Evolutionary conservation across 2,888 invertebrate species (phyloP).

Genomic region (Xanthia togata): DNA sequence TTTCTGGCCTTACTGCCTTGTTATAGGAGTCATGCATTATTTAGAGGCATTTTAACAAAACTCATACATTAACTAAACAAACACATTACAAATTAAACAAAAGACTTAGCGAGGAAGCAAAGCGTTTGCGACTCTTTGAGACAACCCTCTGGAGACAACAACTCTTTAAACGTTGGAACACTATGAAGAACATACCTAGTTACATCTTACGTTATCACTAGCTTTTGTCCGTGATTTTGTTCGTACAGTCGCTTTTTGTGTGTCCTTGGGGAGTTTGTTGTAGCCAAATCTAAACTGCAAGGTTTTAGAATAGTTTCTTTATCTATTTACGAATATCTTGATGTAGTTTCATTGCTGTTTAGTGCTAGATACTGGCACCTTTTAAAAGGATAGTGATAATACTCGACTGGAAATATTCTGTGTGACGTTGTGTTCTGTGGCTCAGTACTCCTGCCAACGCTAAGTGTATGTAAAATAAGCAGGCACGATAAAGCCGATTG

Average conservation of each 20-base stretch:
- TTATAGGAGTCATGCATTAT: not conserved
- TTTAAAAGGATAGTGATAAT: not conserved
- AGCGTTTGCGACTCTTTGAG: slow-evolving; percentile 28
- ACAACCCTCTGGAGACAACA: slow-evolving; percentile 21
- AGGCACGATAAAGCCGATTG: not conserved
- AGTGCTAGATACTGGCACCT: not conserved
- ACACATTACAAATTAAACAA: not conserved
- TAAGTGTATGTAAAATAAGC: not conserved
- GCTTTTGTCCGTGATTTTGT: slow-evolving; percentile 27
- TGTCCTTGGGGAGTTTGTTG: slow-evolving; percentile 15
- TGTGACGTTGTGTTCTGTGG: not conserved
- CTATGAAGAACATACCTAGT: slow-evolving; percentile 24
- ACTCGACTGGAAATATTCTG: not conserved
- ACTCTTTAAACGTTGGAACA: slow-evolving; percentile 36
- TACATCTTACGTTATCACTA: slow-evolving; percentile 24
- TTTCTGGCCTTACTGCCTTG: not conserved
- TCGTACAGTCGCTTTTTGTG: slow-evolving; percentile 21
- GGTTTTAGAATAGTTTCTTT: slow-evolving; percentile 26
- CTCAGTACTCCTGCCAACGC: not conserved
- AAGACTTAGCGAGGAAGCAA: slow-evolving; percentile 5
- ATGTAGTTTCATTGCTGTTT: not conserved
- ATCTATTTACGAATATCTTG: not conserved
- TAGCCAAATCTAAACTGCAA: slow-evolving; percentile 33
- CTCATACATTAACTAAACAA: slow-evolving; percentile 4
- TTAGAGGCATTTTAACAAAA: slow-evolving; percentile 1